phyloP scores from a whole-genome alignment of 2,113 vertebrate genomes.

The Pycnonotus jocosus region DNA sequence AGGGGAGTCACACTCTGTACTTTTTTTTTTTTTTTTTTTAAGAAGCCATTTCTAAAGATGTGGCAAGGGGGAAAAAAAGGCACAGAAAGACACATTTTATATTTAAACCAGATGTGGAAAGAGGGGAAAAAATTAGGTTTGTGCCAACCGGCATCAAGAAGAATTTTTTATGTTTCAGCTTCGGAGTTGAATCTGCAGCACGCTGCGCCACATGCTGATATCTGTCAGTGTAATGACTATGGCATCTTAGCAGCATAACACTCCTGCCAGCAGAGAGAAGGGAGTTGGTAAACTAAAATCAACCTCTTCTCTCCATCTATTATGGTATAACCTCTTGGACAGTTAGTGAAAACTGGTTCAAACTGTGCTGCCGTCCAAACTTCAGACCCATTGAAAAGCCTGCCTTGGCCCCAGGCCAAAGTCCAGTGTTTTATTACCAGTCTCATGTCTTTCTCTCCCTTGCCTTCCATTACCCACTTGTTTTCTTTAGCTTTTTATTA shows the following conservation, averaged over 20 bases:
- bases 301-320: neutral
- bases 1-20: neutral
- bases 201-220: neutral
- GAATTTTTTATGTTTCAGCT: neutral
- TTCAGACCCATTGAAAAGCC: conserved; percentile 34
- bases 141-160: conserved; percentile 22
- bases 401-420: conserved; percentile 25
- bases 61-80: neutral
- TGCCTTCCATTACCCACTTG: neutral
- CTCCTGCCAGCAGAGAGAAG: conserved; percentile 2
- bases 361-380: conserved; percentile 19
- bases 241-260: neutral
- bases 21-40: neutral
- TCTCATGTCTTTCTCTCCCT: conserved; percentile 30
- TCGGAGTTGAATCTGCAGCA: neutral
- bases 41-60: neutral
- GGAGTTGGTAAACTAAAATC: conserved; percentile 11
- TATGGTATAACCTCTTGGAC: neutral
- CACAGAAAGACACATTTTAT: neutral
- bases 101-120: conserved; percentile 51
- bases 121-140: neutral
- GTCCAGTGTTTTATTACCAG: conserved; percentile 19
- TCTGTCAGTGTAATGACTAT: neutral
- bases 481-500: conserved; percentile 12
- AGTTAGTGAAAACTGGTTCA: conserved; percentile 13